Conservation (phyloP, 2,113 vertebrate species). For the Chelonoidis abingdonii region DNA sequence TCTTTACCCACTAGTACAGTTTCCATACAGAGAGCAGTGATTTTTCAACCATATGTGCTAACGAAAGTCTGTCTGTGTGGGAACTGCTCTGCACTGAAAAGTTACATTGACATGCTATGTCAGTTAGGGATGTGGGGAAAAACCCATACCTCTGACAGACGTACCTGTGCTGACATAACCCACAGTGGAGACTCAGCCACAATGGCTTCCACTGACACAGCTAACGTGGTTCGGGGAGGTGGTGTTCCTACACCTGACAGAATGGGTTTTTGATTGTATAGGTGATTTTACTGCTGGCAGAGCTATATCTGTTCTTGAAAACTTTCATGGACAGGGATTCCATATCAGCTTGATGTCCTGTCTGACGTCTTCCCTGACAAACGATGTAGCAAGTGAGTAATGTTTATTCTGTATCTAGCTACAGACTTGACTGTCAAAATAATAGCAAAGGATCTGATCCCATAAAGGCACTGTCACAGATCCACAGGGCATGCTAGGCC, state of each 20-base stretch:
- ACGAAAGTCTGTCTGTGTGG: background rate
- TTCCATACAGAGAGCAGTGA: background rate
- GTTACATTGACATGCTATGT: background rate
- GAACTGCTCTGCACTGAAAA: rapidly evolving
- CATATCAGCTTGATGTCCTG: rapidly evolving
- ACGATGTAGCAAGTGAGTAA: background rate
- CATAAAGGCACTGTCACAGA: rapidly evolving
- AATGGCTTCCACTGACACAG: background rate
- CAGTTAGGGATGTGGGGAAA: background rate
- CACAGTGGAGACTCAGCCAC: background rate
- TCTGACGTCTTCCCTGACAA: background rate
- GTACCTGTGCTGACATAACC: background rate
- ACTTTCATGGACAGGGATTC: background rate
- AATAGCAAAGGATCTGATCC: background rate
- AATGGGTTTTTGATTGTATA: background rate
- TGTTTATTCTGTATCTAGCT: background rate
- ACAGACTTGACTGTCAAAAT: background rate
- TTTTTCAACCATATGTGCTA: rapidly evolving
- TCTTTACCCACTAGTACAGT: background rate
- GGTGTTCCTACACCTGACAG: background rate
- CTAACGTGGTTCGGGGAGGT: background rate
- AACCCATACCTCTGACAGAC: background rate
- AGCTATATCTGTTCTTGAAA: background rate
- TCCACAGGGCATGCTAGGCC: background rate
- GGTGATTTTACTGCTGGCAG: background rate